Base-by-base conservation (phyloP, 2,113 vertebrate species). In the Plectropomus leopardus region DNA sequence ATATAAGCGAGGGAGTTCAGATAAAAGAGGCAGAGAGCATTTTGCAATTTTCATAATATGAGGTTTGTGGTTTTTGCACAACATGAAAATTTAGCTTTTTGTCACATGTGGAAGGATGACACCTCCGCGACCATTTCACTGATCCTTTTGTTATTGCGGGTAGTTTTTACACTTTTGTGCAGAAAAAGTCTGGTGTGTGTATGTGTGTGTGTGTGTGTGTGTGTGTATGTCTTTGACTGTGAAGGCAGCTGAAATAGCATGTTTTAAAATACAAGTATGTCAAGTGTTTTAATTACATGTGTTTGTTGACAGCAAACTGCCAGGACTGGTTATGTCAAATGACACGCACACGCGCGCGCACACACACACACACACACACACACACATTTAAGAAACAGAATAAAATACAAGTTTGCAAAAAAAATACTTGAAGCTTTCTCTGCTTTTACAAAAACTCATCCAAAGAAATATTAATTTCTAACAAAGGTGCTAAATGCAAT, bases 11-110 rank as follows among this genome's bases (percentile, higher is more conserved):
- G 0, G 30, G 26, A 19, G 4, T 19, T 17, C 23, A 81, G 40
- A 76, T 67, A 64, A 78, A 82, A 85, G 34, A 4, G 11, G 14
- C 16, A 60, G 2, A 71, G 40, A 40, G 36, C 19, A 9, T 34
- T 74, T 71, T 58, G 21, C 78, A 34, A 78, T 78, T 60, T 81
- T 78, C 1, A 4, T 44, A 55, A 79, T 32, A 21, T 77, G 76
- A 78, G 68, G 82, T 89, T 81, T 89, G 90, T 88, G 86, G 87
- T 84, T 89, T 88, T 80, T 85, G 59, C 68, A 72, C 55, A 69
- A 78, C 5, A 19, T 66, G 77, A 87, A 87, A 85, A 83, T 75
- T 42, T 17, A 14, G 42, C 11, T 40, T 44, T 28, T 67, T 72
- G 44, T 84, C 61, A 54, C 51, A 76, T 51, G 77, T 77, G 78